A percentile compares a stretch with the other conserved stretches of the same genome.
Evolutionary conservation across 2,888 invertebrate species (phyloP).

Genomic region (Philhelius pedissequus): DNA sequence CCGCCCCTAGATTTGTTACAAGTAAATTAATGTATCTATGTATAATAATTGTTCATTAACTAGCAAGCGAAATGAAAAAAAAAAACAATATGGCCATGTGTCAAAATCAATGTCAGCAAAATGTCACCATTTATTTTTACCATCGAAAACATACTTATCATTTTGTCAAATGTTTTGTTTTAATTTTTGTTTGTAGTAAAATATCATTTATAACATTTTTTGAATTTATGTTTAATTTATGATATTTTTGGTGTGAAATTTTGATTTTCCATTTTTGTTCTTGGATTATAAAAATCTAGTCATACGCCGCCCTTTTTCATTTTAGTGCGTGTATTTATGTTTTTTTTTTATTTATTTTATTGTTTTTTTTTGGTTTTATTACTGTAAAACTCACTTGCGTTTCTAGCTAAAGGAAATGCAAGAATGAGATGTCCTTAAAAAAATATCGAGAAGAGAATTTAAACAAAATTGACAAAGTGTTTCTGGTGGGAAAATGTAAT

Average conservation of each 20-base stretch:
- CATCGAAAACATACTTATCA: slow-evolving; percentile 12
- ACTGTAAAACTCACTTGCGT: slow-evolving; percentile 61
- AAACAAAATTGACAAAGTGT: slow-evolving; percentile 54
- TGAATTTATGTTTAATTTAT: slow-evolving; percentile 59
- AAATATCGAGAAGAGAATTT: slow-evolving; percentile 49
- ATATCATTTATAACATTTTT: slow-evolving; percentile 62
- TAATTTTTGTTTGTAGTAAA: slow-evolving; percentile 16
- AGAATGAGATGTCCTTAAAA: slow-evolving; percentile 56
- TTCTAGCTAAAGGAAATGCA: slow-evolving; percentile 62
- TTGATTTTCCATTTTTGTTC: slow-evolving; percentile 13
- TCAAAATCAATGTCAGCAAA: background rate
- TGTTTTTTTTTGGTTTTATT: slow-evolving; percentile 7
- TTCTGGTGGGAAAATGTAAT: slow-evolving; percentile 20
- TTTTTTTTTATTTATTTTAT: slow-evolving; percentile 4
- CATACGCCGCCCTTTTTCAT: slow-evolving; percentile 43
- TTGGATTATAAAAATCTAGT: slow-evolving; percentile 56
- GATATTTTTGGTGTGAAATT: slow-evolving; percentile 48
- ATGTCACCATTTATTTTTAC: background rate
- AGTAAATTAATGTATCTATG: no score
- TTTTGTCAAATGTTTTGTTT: slow-evolving; percentile 41
- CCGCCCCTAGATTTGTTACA: background rate
- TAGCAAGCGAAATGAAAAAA: no score
- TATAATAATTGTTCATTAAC: no score
- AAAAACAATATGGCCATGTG: no score
- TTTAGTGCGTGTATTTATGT: slow-evolving; percentile 48